Conservation (phyloP, 2,113 vertebrate genomes). For the Pholis gunnellus region DNA sequence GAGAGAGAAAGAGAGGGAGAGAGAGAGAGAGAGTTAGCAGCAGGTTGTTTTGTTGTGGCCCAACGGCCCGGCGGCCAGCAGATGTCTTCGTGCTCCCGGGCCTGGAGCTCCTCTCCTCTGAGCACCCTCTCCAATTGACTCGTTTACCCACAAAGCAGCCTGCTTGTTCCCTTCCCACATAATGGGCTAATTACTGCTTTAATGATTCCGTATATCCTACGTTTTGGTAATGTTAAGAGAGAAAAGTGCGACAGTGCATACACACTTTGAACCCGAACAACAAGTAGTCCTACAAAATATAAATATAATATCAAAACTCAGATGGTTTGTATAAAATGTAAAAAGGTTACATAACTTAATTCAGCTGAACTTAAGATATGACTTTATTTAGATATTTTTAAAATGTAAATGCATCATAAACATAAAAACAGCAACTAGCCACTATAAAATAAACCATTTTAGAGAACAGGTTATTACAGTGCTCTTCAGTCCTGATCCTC, state of each 20-base stretch:
- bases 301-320: too few relatives aligned
- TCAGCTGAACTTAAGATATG: background rate
- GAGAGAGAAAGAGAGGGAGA: constrained; percentile 7
- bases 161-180: constrained; percentile 71
- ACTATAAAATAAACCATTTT: constrained; percentile 3
- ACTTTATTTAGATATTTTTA: background rate
- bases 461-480: background rate
- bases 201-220: constrained; percentile 75
- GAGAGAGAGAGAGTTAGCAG: constrained; percentile 57
- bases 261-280: background rate
- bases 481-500: background rate
- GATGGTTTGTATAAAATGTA: constrained; percentile 3
- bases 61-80: constrained; percentile 72
- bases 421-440: background rate
- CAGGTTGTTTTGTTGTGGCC: constrained; percentile 79
- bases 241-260: background rate
- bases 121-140: constrained; percentile 81
- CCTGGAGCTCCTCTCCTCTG: constrained; percentile 75
- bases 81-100: constrained; percentile 76
- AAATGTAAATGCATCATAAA: constrained; percentile 2
- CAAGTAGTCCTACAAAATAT: background rate
- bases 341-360: background rate
- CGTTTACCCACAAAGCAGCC: constrained; percentile 83
- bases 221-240: constrained; percentile 42
- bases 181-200: constrained; percentile 82